Conservation (phyloP, 2,113 vertebrate species). For the Ursus arctos region DNA sequence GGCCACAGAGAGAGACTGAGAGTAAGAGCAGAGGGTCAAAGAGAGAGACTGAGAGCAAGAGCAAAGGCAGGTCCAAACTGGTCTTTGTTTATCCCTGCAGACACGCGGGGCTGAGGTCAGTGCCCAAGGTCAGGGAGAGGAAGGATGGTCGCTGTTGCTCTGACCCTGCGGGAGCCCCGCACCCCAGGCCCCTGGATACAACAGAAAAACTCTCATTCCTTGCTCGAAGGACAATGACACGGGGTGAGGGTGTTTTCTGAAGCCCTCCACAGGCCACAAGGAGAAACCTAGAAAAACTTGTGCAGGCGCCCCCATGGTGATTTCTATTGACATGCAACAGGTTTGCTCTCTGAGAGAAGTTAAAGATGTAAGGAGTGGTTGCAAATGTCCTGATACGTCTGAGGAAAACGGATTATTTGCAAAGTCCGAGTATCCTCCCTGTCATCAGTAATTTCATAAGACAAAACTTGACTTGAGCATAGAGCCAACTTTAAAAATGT, state of each 20-base stretch:
- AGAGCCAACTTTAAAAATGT: background rate
- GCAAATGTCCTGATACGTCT: background rate
- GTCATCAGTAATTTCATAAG: background rate
- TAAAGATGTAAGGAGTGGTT: background rate
- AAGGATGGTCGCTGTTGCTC: background rate
- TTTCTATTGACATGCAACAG: background rate
- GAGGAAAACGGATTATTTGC: background rate
- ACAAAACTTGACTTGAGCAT: background rate
- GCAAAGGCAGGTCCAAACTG: background rate
- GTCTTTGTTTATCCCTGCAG: background rate
- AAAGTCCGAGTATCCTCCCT: background rate
- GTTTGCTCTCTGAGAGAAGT: background rate
- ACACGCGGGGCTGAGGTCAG: background rate
- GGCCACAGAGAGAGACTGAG: background rate
- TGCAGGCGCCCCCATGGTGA: rapidly evolving
- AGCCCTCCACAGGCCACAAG: background rate
- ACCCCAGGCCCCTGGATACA: rapidly evolving
- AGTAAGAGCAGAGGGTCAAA: background rate
- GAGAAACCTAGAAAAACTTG: background rate
- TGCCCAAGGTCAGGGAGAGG: background rate
- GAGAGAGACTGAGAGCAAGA: background rate
- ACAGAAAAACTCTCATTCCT: background rate
- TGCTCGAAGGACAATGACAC: background rate
- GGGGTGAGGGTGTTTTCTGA: background rate
- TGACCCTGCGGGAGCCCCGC: rapidly evolving